phyloP scores from a whole-genome alignment of 2,113 vertebrate species.

The Sorex fumeus region DNA sequence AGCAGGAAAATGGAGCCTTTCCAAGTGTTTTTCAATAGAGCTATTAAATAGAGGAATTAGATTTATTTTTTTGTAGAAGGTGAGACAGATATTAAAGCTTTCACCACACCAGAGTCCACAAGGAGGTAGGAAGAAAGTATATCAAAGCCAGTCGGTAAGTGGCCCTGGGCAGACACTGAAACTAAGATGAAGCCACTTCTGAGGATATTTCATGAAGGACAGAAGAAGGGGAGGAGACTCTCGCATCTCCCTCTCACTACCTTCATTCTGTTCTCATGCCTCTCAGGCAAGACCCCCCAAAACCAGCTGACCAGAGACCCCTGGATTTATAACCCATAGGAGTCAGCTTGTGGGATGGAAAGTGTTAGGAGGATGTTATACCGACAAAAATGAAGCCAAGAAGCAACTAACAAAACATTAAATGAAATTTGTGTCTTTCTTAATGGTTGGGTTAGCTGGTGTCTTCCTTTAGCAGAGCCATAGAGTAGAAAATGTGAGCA shows the following conservation, averaged over 20 bases:
- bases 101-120: fast-evolving
- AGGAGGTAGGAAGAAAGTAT: not conserved
- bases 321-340: not conserved
- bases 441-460: not conserved
- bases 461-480: not conserved
- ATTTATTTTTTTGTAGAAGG: not conserved
- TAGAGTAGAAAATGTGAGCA: not conserved
- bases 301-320: not conserved
- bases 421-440: not conserved
- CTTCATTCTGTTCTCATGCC: not conserved
- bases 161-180: not conserved
- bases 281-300: not conserved
- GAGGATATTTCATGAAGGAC: not conserved
- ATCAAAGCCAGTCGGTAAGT: not conserved
- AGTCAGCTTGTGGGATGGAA: not conserved
- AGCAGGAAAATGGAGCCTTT: not conserved
- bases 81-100: not conserved
- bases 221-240: not conserved
- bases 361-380: not conserved
- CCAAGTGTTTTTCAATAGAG: not conserved
- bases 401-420: not conserved
- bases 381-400: not conserved
- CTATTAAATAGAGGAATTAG: not conserved
- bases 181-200: not conserved
- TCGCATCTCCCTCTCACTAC: fast-evolving